Evolutionary conservation across 2,888 invertebrate genomes (phyloP), one percentile per base, ranked within the genome.

Genomic region (Lepidochrysops patricia): DNA sequence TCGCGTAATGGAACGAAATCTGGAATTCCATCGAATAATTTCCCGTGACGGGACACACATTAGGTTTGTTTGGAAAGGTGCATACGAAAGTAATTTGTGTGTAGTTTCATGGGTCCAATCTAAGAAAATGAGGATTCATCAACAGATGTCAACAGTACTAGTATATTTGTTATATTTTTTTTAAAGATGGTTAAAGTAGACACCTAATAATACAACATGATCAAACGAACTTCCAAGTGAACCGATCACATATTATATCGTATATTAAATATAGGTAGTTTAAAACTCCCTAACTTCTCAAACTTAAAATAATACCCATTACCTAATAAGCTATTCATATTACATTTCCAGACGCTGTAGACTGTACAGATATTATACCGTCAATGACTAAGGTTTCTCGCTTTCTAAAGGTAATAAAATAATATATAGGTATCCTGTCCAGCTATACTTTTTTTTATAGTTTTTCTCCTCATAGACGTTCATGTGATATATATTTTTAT

Each of bases 1-100:
- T 67, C 61, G 56, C 12, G 43, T 19, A 29, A 29, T 29, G 29
- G 29, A 12, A 32, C 32, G 49, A 29, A 48, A 48, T 58, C 32
- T 29, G 13, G 49, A 58, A 48, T 49, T 12, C 49, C 48, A 19
- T 29, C 29, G 23, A 23, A 48, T 29, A 19, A 54, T 75, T 80
- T 88, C 88, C 88, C 88, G 84, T 88, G 87, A 88, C 86, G 85
- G 74, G 57, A 57, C 57, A 58, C 62, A 63, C 63, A 57, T 61
- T 48, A 56, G 57, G 61, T 56, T 58, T 62, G 60, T 60, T 57
- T 43, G 43, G 12, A 15, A 43, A 43, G 19, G 43, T 43, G 43
- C 43, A 43, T 43, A 43, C 9, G 43, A 43, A 9, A 34, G 15
- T 43, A 43, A 43, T 43, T 43, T 23, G 9, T 43, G 43, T 43